Base-by-base conservation (phyloP, 2,113 vertebrate species). In the Eupsittula cactorum region DNA sequence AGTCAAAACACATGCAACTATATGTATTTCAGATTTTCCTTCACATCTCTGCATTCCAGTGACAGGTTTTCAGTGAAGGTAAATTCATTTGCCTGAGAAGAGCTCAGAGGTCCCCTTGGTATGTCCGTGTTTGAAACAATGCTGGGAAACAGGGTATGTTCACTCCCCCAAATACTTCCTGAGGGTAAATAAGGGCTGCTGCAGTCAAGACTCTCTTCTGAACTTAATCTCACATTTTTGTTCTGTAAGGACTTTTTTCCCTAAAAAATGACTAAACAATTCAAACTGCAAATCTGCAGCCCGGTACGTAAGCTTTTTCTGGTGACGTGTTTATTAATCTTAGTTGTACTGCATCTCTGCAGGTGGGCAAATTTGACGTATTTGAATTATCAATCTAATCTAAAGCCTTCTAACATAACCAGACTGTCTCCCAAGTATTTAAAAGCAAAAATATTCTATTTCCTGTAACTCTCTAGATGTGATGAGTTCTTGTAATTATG, bases 321-420 rank as follows among this genome's bases (percentile, higher is more conserved):
- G 59, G 53, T 93, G 95, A 92, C 92, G 42, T 67, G 55, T 96
- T 97, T 97, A 97, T 97, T 97, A 95, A 95, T 97, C 81, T 96
- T 92, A 91, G 73, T 95, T 95, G 79, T 92, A 93, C 92, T 84
- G 70, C 62, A 88, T 88, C 90, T 97, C 89, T 91, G 85, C 92
- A 94, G 82, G 86, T 96, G 95, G 81, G 71, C 67, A 65, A 88
- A 55, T 93, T 74, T 92, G 88, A 71, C 55, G 25, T 89, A 69
- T 60, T 96, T 69, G 25, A 42, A 53, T 89, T 95, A 96, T 95
- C 95, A 86, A 79, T 94, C 81, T 88, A 67, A 80, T 90, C 46
- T 70, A 60, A 90, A 86, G 27, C 39, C 42, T 89, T 93, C 57
- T 91, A 65, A 64, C 55, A 60, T 64, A 77, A 68, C 39, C 14